Evolutionary conservation across 2,113 vertebrate species (phyloP).

Genomic region (Callocephalon fimbriatum): DNA sequence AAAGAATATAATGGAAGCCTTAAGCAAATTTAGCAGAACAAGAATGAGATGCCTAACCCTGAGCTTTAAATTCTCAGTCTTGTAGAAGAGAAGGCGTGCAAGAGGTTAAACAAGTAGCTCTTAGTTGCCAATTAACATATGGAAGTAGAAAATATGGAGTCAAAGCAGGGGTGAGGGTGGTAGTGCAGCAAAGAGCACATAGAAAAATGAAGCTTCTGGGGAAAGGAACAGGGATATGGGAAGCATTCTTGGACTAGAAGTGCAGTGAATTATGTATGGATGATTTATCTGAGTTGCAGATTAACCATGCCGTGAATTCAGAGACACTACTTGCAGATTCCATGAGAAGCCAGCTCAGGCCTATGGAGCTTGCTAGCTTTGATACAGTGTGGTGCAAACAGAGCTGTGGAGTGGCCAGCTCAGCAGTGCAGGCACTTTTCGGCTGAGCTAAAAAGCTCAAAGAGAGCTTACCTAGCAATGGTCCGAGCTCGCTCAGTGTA

Average conservation of each 20-base stretch:
- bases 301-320: not conserved
- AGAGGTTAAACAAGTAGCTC: rapidly evolving
- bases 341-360: not conserved
- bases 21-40: not conserved
- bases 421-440: not conserved
- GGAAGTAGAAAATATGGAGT: not conserved
- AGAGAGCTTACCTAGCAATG: not conserved
- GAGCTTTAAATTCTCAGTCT: not conserved
- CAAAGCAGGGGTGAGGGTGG: not conserved
- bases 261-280: not conserved
- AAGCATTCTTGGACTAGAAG: not conserved
- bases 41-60: not conserved
- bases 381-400: not conserved
- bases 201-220: not conserved
- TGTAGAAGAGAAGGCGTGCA: not conserved
- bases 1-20: not conserved
- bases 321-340: not conserved
- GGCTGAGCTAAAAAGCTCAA: not conserved
- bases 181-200: rapidly evolving
- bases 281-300: not conserved
- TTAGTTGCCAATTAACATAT: not conserved
- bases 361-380: not conserved
- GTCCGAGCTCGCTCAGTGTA: not conserved
- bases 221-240: not conserved
- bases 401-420: not conserved